Base-by-base conservation (phyloP, 2,888 invertebrate species). In the Pherbina coryleti region DNA sequence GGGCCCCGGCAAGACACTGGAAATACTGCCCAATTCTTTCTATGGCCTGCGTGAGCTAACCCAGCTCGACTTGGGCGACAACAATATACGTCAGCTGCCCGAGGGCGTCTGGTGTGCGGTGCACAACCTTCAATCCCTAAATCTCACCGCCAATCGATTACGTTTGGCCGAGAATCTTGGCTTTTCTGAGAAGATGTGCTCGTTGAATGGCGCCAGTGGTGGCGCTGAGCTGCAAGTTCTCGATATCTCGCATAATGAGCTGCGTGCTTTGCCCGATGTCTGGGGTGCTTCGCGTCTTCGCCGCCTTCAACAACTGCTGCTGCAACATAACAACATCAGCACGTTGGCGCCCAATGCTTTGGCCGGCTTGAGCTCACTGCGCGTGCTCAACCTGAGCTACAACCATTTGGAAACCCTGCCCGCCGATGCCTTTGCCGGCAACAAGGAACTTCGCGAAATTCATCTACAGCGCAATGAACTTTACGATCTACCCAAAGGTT, bases 391-490 rank as follows among this genome's bases (percentile, higher is more conserved):
- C 91, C 91, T 97, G 86, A 96, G 97, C 83, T 94, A 95, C 88
- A 98, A 98, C 89, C 93, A 93, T 82, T 90, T 98, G 84, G 94
- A 94, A 83, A 93, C 93, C 22, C 89, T 98, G 85, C 97, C 97
- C 0, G 93, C 95, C 84, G 94, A 94, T 66, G 89, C 97, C 77
- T 96, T 98, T 89, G 93, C 94, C 62, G 94, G 94, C 83, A 94
- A 95, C 79, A 93, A 94, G 85, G 96, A 96, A 87, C 90, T 96
- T 76, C 92, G 95, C 79, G 96, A 96, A 90, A 92, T 97, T 80
- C 95, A 96, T 87, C 90, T 96, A 81, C 95, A 96, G 85, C 94
- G 95, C 90, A 97, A 98, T 88, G 94, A 95, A 79, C 91, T 98
- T 78, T 94, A 93, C 86, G 95, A 95, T 86, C 90, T 97, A 79